Evolutionary conservation across 2,113 vertebrate genomes (phyloP), one percentile per base, ranked within the genome.

Genomic region (Zosterops borbonicus): DNA sequence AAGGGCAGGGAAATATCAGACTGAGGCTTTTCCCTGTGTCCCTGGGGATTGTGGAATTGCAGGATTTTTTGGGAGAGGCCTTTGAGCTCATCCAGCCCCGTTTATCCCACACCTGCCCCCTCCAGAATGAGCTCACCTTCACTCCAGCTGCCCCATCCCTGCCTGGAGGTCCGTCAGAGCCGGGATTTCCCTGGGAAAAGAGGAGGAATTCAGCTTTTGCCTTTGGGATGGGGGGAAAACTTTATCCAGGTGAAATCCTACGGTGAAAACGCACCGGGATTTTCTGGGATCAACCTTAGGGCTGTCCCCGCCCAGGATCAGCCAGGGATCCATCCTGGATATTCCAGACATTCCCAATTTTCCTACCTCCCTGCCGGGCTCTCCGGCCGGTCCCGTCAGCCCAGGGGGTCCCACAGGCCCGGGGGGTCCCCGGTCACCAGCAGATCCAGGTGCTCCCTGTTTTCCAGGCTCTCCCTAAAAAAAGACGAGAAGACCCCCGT

Each of bases 401-500:
- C 99, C 99, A 6, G 99, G 99, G n/a, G 99, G 98, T 53, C 99
- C 99, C 55, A 99, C 99, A 0, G 99, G 99, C 64, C 99, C 99
- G 11, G 99, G 99, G 62, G 99, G 99, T 29, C 99, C 99, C 22
- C 99, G 98, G 96, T 99, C 99, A 9, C 99, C 99, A 1, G 98
- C 92, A 15, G 98, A 97, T 31, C 99, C 99, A 29, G 99, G 58
- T 14, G 98, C 97, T 96, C 99, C 99, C 96, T 99, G 99, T 95
- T 99, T 99, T 53, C 99, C 99, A 33, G 99, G 99, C 92, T 99
- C 99, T 23, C 99, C 99, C 99, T 99, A n/a, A 77, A 39, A 35
- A 17, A 11, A 23, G 0, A 0, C 18, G 2, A 9, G 18, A 23
- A 44, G 14, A 1, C 1, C 2, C 24, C 2, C 23, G 12, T 24